Percentiles rank a stretch among this genome's conserved stretches.
Conservation (phyloP, 2,797 vertebrate species). For the Taeniopygia guttata region DNA sequence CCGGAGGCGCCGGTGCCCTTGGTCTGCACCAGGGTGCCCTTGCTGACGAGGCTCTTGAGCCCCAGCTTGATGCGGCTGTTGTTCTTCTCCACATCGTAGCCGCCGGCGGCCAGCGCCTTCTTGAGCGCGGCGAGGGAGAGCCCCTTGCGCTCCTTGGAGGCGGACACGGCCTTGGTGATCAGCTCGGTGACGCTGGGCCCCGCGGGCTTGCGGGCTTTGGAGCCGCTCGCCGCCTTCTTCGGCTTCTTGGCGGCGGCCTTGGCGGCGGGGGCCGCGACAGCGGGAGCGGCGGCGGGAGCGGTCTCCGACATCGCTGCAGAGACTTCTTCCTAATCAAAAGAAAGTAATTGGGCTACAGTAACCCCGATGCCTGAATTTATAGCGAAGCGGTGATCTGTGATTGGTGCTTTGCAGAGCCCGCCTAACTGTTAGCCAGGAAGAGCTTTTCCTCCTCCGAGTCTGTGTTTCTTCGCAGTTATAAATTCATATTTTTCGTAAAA, state of each 20-base stretch:
- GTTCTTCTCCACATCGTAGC: conserved; percentile 79
- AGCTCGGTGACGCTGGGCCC: conserved; percentile 75
- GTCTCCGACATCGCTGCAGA: conserved; percentile 62
- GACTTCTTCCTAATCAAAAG: conserved; percentile 67
- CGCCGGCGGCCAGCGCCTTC: conserved; percentile 72
- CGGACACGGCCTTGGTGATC: conserved; percentile 70
- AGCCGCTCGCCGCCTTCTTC: conserved; percentile 69
- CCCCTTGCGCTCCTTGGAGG: conserved; percentile 75
- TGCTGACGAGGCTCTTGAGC: conserved; percentile 77
- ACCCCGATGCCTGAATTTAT: conserved; percentile 68
- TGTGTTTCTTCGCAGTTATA: conserved; percentile 68
- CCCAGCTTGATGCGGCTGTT: conserved; percentile 77
- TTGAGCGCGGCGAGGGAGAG: conserved; percentile 79
- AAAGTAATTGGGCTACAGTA: conserved; percentile 69
- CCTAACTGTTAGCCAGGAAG: conserved; percentile 69
- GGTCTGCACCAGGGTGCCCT: conserved; percentile 71
- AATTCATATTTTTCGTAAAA: conserved; percentile 45
- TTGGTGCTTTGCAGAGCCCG: conserved; percentile 69
- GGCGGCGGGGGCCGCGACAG: conserved; percentile 31
- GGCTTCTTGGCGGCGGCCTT: conserved; percentile 54
- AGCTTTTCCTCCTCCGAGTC: conserved; percentile 61
- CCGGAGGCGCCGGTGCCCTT: not conserved
- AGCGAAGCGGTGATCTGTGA: conserved; percentile 66
- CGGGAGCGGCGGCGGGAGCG: conserved; percentile 55
- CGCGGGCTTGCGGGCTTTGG: conserved; percentile 42